Conservation (phyloP, 2,888 invertebrate species). For the Pyrochroa serraticornis region DNA sequence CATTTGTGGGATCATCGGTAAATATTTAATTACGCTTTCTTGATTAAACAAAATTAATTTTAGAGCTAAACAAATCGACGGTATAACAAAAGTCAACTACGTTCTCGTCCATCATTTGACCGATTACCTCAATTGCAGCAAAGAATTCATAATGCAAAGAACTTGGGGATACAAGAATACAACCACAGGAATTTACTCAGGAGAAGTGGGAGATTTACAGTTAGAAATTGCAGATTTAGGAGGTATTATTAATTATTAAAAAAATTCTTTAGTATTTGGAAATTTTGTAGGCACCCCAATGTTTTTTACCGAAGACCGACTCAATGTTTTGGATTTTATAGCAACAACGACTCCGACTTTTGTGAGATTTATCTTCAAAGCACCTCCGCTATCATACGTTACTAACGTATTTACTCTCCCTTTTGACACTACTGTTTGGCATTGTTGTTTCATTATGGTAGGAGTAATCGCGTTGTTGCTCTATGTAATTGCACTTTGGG, state of each 20-base stretch:
- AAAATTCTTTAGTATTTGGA: background rate
- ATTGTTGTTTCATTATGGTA: constrained; percentile 62
- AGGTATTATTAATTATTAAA: constrained; percentile 49
- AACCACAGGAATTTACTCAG: constrained; percentile 61
- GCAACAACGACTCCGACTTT: constrained; percentile 63
- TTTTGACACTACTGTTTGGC: constrained; percentile 69
- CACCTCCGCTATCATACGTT: constrained; percentile 69
- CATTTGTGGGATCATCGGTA: constrained; percentile 58
- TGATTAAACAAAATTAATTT: constrained; percentile 31
- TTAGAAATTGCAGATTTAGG: constrained; percentile 64
- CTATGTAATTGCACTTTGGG: constrained; percentile 47
- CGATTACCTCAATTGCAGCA: constrained; percentile 62
- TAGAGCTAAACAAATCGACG: constrained; percentile 45
- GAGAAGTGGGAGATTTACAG: constrained; percentile 65
- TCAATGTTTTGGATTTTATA: constrained; percentile 61
- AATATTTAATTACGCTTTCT: constrained; percentile 23
- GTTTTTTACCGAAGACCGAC: constrained; percentile 51
- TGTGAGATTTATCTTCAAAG: constrained; percentile 68
- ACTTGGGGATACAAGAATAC: constrained; percentile 64
- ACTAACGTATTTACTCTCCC: constrained; percentile 72
- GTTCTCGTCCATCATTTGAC: constrained; percentile 62
- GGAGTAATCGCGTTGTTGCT: constrained; percentile 40
- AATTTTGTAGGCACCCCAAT: constrained; percentile 58
- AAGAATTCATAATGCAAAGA: constrained; percentile 58
- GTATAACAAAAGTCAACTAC: constrained; percentile 65